Conservation (phyloP, 2,113 vertebrate genomes). For the Atlantisia rogersi region DNA sequence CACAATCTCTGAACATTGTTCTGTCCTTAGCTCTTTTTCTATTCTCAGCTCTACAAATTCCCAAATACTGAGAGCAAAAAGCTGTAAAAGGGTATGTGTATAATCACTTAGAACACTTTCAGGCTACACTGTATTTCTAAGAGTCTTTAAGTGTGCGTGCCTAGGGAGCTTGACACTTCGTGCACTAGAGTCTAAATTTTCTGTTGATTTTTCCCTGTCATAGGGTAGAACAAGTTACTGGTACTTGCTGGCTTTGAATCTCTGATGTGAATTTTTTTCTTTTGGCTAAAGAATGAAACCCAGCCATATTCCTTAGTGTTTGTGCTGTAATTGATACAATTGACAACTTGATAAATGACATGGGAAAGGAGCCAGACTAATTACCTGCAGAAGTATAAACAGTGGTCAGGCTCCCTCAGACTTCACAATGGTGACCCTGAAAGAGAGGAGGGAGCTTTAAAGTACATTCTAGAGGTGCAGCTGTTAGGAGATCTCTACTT, state of each 20-base stretch:
- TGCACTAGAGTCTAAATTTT: background rate
- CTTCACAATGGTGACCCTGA: slow-evolving; percentile 56
- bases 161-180: background rate
- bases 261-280: background rate
- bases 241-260: background rate
- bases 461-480: slow-evolving; percentile 45
- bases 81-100: rapidly evolving
- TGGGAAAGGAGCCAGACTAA: slow-evolving; percentile 46
- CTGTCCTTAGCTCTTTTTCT: background rate
- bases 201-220: background rate
- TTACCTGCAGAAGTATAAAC: slow-evolving; percentile 57
- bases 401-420: slow-evolving; percentile 6
- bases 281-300: background rate
- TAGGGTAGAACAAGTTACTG: background rate
- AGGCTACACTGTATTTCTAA: background rate
- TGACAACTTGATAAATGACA: slow-evolving; percentile 52
- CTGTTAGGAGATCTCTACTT: slow-evolving; percentile 35
- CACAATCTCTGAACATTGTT: background rate
- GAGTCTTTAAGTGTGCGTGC: background rate
- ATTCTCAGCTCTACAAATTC: background rate
- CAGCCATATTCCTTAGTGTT: background rate
- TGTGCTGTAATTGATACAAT: slow-evolving; percentile 49
- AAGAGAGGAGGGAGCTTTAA: slow-evolving; percentile 36
- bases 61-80: background rate
- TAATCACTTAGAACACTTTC: background rate